Conservation (phyloP, 2,113 vertebrate genomes). For the Ammodytes marinus region DNA sequence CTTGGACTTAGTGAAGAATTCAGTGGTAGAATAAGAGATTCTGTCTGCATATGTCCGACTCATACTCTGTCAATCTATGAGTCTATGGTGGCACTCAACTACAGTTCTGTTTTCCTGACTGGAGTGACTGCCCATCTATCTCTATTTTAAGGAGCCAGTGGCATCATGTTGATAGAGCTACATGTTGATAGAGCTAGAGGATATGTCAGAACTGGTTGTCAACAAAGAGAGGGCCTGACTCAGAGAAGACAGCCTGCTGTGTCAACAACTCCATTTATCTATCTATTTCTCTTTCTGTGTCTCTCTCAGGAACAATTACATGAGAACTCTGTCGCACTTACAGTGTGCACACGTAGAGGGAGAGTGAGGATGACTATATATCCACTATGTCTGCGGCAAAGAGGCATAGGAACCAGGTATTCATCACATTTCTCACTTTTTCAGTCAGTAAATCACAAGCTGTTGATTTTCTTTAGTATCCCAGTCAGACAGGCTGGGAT, state of each 20-base stretch:
- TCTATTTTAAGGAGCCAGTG: conserved; percentile 75
- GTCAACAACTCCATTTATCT: conserved; percentile 5
- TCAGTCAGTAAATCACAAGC: not conserved
- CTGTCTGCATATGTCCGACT: conserved; percentile 20
- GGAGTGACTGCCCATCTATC: conserved; percentile 41
- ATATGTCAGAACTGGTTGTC: conserved; percentile 67
- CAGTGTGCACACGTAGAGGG: not conserved
- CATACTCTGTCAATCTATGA: conserved; percentile 44
- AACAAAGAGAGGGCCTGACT: conserved; percentile 50
- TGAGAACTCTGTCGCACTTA: not conserved
- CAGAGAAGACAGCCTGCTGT: conserved; percentile 1
- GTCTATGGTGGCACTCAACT: not conserved
- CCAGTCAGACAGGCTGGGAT: not conserved
- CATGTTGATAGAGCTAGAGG: too few species aligned
- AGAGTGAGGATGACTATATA: not conserved
- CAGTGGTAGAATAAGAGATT: conserved; percentile 3
- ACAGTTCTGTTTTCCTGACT: conserved; percentile 63
- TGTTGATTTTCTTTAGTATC: not conserved
- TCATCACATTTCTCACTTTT: not conserved
- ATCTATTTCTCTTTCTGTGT: conserved; percentile 8
- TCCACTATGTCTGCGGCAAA: not conserved
- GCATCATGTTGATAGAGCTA: conserved; percentile 58
- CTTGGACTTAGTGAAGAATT: conserved; percentile 1
- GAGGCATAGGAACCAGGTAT: not conserved
- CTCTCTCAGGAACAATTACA: not conserved